Conservation (phyloP, 2,113 vertebrate genomes). For the Artemisiospiza belli region DNA sequence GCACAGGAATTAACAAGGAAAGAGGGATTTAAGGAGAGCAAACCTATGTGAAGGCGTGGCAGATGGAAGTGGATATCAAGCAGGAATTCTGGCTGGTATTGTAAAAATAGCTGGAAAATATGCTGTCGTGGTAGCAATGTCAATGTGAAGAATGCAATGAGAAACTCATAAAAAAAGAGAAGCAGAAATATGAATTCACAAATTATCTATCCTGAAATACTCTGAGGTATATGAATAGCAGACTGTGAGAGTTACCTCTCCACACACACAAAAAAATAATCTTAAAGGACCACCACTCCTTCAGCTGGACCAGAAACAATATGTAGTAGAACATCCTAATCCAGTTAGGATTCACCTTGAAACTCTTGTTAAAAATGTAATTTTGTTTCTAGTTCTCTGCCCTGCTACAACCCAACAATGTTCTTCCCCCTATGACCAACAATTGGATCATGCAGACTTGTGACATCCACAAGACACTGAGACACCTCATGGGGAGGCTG, state of each 20-base stretch:
- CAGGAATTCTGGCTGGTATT: not conserved
- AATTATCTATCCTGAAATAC: not conserved
- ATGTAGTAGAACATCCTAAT: not conserved
- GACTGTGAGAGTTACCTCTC: not conserved
- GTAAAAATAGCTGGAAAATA: not conserved
- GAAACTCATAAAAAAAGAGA: not conserved
- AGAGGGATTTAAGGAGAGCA: not conserved
- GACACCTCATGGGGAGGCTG: not conserved
- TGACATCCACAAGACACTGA: not conserved
- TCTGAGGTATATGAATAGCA: not conserved
- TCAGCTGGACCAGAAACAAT: not conserved
- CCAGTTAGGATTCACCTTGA: not conserved
- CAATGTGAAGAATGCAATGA: not conserved
- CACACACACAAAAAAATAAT: not conserved
- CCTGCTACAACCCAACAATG: too few relatives aligned
- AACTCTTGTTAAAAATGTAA: not conserved
- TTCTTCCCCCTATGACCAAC: not conserved
- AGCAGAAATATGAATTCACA: not conserved
- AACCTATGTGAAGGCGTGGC: not conserved
- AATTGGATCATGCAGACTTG: rapidly evolving
- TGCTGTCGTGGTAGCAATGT: not conserved
- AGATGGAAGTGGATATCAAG: not conserved
- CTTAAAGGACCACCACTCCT: not conserved
- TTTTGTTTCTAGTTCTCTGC: not conserved
- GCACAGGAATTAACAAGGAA: not conserved